Base-by-base conservation (phyloP, 2,888 invertebrate species). In the Lacanobia oleracea region DNA sequence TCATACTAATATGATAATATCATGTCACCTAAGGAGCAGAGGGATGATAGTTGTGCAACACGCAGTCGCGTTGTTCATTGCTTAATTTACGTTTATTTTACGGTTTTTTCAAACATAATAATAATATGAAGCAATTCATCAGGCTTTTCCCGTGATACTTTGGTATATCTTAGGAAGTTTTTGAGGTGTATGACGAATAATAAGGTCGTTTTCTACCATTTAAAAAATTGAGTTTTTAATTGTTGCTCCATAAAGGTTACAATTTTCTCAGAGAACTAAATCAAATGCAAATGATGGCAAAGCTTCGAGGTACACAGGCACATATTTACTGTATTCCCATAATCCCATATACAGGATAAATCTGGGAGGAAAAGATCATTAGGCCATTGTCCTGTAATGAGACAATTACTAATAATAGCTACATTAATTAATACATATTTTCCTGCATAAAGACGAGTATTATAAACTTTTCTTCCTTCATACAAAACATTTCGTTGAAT, bases 371-470 rank as follows among this genome's bases (percentile, higher is more conserved):
- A 77, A 77, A 61, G 10, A 23, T 48, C 16, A n/a, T 14, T 16
- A 45, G 16, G 21, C n/a, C 18, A 12, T 68, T 60, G 53, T 68
- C 40, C 74, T 48, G 16, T 9, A 68, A 33, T 54, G 9, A 33
- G 12, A 27, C n/a, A 16, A 18, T 14, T 27, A 59, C 14, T 67
- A 76, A 60, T 53, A 76, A 77, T 77, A 73, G 14, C 57, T 53
- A 12, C 27, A 45, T 10, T 14, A 59, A 67, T 14, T 40, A 70
- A 71, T 7, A 50, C 16, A 51, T 37, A 50, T 70, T 61, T 61
- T 70, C 60, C 60, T 56, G 4, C 1, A 56, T 7, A 69, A 27
- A 43, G 23, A 8, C 18, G 1, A 12, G 8, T 18, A 37, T 16
- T n/a, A n/a, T 1, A 16, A 37, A 10, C 14, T 43, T 53, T 12